Base-by-base conservation (phyloP, 2,888 invertebrate genomes). In the Axea sp. region DNA sequence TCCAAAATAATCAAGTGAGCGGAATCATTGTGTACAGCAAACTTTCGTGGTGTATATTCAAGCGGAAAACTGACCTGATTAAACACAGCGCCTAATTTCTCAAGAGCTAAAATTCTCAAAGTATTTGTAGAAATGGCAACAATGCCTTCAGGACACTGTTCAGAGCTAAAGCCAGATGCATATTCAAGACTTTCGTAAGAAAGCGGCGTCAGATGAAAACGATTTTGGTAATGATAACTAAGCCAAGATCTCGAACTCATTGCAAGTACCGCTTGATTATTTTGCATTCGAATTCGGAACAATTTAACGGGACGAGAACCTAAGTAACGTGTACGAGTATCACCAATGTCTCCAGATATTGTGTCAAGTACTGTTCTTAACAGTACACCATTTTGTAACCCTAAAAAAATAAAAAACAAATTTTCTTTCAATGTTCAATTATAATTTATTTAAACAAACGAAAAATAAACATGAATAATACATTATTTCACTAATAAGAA, bases 121-220 rank as follows among this genome's bases (percentile, higher is more conserved):
- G 99, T 99, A 84, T 99, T 99, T 0, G 97, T 96, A 0, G 98
- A 97, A 86, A 99, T 99, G 0, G 99, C 99, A 0, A 99, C 99
- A 79, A 99, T 97, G 77, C 99, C 99, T 88, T 99, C 99, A 0
- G 98, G 97, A 90, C 99, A 99, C 88, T 99, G 99, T 88, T 99
- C 99, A 77, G 94, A 94, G 86, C 93, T 93, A 88, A 99, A 99
- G 1, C 98, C 98, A 0, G 98, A 97, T 0, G 99, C 99, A 88
- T 96, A 98, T 86, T 99, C 99, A 62, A 99, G 89, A 60, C 96
- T 95, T 88, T 98, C 98, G 84, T 99, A 99, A 0, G 98, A 98
- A 0, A 98, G 88, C 0, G 98, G 98, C 0, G 98, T 98, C 39
- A 99, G 89, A 88, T 98, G 98, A 83, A 97, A 97, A 51, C 96